phyloP scores from a whole-genome alignment of 2,797 vertebrate species.

The Poecilia wingei region DNA sequence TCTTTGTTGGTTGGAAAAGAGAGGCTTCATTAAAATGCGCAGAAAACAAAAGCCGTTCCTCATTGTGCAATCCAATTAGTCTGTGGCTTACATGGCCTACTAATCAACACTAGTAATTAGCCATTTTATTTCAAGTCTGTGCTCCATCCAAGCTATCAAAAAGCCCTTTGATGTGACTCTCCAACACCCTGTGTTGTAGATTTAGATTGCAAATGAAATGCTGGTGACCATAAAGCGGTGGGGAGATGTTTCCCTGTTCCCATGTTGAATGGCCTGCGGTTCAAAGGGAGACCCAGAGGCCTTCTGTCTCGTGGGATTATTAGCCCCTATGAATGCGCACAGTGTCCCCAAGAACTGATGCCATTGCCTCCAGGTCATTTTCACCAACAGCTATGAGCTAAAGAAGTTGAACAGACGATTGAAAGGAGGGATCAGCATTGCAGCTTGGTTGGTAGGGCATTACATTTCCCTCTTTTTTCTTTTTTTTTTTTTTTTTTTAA shows the following conservation, averaged over 20 bases:
- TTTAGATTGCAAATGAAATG: slow-evolving; percentile 74
- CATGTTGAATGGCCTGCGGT: slow-evolving; percentile 59
- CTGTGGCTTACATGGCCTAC: slow-evolving; percentile 58
- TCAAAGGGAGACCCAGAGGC: slow-evolving; percentile 67
- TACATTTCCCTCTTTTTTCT: neutral
- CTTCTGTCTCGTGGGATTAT: slow-evolving; percentile 53
- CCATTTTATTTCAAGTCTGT: slow-evolving; percentile 73
- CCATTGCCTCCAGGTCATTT: slow-evolving; percentile 15
- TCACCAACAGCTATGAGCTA: slow-evolving; percentile 32
- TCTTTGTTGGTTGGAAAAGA: slow-evolving; percentile 33
- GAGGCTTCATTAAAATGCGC: slow-evolving; percentile 54
- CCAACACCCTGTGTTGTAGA: slow-evolving; percentile 61
- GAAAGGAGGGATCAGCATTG: neutral
- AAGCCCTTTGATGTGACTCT: slow-evolving; percentile 71
- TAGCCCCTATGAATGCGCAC: slow-evolving; percentile 31
- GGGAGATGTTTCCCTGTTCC: slow-evolving; percentile 50
- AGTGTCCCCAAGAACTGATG: slow-evolving; percentile 35
- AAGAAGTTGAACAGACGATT: slow-evolving; percentile 18
- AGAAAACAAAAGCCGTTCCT: slow-evolving; percentile 56
- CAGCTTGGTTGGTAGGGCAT: neutral
- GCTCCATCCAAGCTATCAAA: slow-evolving; percentile 63
- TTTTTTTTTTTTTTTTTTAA: neutral
- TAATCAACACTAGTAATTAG: slow-evolving; percentile 72
- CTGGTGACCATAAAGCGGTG: slow-evolving; percentile 55
- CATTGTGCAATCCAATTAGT: slow-evolving; percentile 72